phyloP scores from a whole-genome alignment of 2,888 invertebrate species.

The Microctonus brassicae region DNA sequence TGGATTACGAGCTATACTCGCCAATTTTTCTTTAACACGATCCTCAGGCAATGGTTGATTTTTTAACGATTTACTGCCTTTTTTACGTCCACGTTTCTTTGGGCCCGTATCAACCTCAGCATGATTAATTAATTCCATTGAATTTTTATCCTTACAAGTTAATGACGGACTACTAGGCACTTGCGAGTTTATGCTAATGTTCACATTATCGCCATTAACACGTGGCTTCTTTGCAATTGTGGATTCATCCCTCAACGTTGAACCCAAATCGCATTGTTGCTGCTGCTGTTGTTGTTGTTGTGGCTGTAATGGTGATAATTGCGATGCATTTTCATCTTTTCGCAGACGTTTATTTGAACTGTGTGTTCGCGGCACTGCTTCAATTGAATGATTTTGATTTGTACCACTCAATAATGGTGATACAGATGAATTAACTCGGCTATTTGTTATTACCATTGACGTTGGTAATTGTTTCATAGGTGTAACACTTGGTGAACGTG shows the following conservation, averaged over 20 bases:
- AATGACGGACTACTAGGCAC: slow-evolving; percentile 68
- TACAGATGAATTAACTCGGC: slow-evolving; percentile 54
- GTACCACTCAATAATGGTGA: slow-evolving; percentile 54
- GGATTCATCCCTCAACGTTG: slow-evolving; percentile 57
- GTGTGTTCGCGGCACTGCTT: slow-evolving; percentile 72
- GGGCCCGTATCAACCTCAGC: slow-evolving; percentile 61
- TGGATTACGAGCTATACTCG: slow-evolving; percentile 74
- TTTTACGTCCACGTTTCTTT: slow-evolving; percentile 75
- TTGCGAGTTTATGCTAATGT: slow-evolving; percentile 70
- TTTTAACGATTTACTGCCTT: slow-evolving; percentile 73
- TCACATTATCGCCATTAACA: slow-evolving; percentile 71
- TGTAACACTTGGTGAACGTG: slow-evolving; percentile 64
- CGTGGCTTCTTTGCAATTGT: slow-evolving; percentile 66
- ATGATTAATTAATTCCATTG: slow-evolving; percentile 31
- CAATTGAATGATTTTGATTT: slow-evolving; percentile 64
- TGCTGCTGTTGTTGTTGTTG: no score
- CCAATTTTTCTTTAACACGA: slow-evolving; percentile 74
- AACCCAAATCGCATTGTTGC: slow-evolving; percentile 21
- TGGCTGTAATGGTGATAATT: slow-evolving; percentile 45
- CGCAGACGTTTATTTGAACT: slow-evolving; percentile 72
- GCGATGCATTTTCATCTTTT: slow-evolving; percentile 67
- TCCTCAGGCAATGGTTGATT: slow-evolving; percentile 70
- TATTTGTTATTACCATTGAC: slow-evolving; percentile 56
- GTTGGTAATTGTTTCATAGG: slow-evolving; percentile 59
- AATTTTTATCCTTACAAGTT: slow-evolving; percentile 36